Conservation (phyloP, 2,888 invertebrate genomes). For the Lamellibrachia satsuma region DNA sequence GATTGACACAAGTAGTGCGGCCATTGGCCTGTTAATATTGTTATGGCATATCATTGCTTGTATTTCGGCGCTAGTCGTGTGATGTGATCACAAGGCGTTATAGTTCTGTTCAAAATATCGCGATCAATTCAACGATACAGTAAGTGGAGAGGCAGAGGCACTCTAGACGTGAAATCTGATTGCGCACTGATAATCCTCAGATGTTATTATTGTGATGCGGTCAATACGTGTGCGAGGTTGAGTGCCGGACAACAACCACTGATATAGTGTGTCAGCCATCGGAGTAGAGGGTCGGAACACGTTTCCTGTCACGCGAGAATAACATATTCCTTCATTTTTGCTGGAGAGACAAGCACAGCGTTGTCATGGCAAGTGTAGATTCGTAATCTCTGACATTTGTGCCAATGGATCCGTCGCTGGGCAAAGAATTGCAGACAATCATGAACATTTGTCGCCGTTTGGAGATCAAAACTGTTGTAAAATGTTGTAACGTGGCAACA, state of each 20-base stretch:
- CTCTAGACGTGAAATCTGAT: not conserved
- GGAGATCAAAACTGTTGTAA: not conserved
- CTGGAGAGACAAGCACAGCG: not conserved
- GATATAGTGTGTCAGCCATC: not conserved
- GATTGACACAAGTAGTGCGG: not conserved
- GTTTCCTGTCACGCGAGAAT: not conserved
- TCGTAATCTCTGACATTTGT: too few relatives aligned
- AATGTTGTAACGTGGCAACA: not conserved
- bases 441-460: not conserved
- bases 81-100: not conserved
- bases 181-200: not conserved
- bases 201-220: not conserved
- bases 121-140: not conserved
- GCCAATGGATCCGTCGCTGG: not conserved
- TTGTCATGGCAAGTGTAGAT: not conserved
- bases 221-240: not conserved
- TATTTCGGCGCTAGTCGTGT: not conserved
- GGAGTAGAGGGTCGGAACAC: not conserved
- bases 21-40: not conserved
- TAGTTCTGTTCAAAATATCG: not conserved
- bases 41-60: not conserved
- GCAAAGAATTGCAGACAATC: not conserved
- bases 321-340: not conserved
- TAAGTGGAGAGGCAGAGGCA: not conserved
- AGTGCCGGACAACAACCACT: not conserved